Conservation (phyloP, 2,888 invertebrate species). For the Abscondita cerata region DNA sequence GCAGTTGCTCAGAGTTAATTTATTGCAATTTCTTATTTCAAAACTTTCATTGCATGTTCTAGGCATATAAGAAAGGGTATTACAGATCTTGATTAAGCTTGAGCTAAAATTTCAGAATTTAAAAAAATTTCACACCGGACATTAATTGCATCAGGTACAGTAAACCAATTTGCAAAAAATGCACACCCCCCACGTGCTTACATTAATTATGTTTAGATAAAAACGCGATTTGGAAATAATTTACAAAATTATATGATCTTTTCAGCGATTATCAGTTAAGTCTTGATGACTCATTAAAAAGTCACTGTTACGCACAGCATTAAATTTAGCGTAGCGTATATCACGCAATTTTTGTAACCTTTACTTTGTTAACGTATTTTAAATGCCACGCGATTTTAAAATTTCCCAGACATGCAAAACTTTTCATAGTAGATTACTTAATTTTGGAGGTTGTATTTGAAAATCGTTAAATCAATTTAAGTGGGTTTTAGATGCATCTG, state of each 20-base stretch:
- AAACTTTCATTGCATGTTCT: too few species aligned
- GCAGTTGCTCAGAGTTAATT: background rate
- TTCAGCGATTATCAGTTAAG: slow-evolving; percentile 23
- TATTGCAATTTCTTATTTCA: background rate
- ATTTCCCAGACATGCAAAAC: slow-evolving; percentile 20
- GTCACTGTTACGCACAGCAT: slow-evolving; percentile 33
- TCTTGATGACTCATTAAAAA: slow-evolving; percentile 35
- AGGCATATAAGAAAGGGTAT: too few species aligned
- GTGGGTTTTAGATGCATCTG: too few species aligned
- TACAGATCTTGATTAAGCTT: background rate
- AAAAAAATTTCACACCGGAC: too few species aligned
- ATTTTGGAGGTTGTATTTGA: slow-evolving; percentile 14
- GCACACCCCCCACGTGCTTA: too few species aligned
- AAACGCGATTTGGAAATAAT: slow-evolving; percentile 10
- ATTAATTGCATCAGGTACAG: too few species aligned
- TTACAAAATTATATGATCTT: slow-evolving; percentile 20
- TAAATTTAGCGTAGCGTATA: slow-evolving; percentile 33
- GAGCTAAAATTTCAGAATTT: background rate
- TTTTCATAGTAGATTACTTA: background rate
- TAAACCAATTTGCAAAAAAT: too few species aligned
- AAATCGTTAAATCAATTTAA: background rate
- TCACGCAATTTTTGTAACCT: slow-evolving; percentile 32
- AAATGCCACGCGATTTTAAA: slow-evolving; percentile 27
- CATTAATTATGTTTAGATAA: background rate
- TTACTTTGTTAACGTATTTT: slow-evolving; percentile 19